A percentile compares a stretch with the other conserved stretches of the same genome.
phyloP scores from a whole-genome alignment of 2,888 invertebrate genomes.

The Drosophila cognata region DNA sequence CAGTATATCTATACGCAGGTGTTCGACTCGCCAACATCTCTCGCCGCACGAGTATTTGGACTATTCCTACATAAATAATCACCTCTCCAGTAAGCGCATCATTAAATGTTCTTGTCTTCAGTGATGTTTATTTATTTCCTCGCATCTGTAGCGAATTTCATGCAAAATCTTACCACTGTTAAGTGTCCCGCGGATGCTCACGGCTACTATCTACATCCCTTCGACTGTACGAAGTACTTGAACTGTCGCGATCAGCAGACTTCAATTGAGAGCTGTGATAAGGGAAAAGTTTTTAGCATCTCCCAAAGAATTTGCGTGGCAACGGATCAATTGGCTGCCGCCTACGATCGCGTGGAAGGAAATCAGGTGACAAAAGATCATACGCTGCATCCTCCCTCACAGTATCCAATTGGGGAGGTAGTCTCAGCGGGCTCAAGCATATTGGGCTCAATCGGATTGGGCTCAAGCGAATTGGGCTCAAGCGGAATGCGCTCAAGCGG shows the following conservation, averaged over 20 bases:
- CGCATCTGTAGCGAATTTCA: slow-evolving; percentile 66
- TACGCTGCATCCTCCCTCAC: not conserved
- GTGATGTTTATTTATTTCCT: slow-evolving; percentile 8
- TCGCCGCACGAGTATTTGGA: slow-evolving; percentile 67
- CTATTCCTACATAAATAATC: slow-evolving; percentile 27
- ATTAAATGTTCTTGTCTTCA: not conserved
- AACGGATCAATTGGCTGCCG: slow-evolving; percentile 86
- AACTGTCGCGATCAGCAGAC: slow-evolving; percentile 88
- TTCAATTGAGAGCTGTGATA: slow-evolving; percentile 87
- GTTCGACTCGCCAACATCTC: slow-evolving; percentile 87
- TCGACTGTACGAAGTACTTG: slow-evolving; percentile 88
- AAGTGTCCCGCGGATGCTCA: slow-evolving; percentile 85
- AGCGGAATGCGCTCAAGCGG: too few species aligned
- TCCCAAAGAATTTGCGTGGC: slow-evolving; percentile 86
- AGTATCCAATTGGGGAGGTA: not conserved
- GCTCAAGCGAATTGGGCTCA: too few species aligned
- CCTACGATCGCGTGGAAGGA: slow-evolving; percentile 77
- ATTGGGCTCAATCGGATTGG: too few species aligned
- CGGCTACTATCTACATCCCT: slow-evolving; percentile 85
- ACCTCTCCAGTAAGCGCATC: slow-evolving; percentile 45
- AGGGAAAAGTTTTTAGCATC: slow-evolving; percentile 88
- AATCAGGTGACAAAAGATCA: slow-evolving; percentile 1
- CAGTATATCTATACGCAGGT: slow-evolving; percentile 86
- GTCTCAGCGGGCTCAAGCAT: not conserved
- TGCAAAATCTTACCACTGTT: slow-evolving; percentile 58